Evolutionary conservation across 2,113 vertebrate genomes (phyloP).

Genomic region (Ictalurus punctatus): DNA sequence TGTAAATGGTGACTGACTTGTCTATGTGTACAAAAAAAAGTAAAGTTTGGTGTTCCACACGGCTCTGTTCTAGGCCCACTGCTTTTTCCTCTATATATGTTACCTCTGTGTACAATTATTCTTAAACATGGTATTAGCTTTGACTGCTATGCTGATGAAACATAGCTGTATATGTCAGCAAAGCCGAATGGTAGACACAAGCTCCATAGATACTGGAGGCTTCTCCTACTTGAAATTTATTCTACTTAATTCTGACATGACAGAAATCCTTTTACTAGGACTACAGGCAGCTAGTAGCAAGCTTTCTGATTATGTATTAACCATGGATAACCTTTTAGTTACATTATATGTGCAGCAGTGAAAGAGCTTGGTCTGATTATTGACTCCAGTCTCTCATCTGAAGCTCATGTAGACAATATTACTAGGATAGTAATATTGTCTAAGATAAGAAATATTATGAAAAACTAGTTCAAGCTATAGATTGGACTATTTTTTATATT

Average conservation of each 20-base stretch:
- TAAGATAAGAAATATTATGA: background rate
- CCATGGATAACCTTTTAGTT: background rate
- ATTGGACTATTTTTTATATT: background rate
- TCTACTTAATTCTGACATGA: background rate
- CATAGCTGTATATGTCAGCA: background rate
- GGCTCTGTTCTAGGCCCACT: background rate
- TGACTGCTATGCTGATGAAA: background rate
- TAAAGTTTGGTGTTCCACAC: background rate
- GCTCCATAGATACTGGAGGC: background rate
- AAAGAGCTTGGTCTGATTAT: background rate
- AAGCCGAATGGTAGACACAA: no score
- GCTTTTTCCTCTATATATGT: background rate
- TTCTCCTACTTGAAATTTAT: background rate
- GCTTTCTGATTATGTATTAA: background rate
- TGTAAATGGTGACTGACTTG: background rate
- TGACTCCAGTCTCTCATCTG: background rate
- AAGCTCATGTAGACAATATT: background rate
- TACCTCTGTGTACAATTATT: background rate
- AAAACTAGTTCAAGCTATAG: background rate
- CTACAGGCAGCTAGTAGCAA: background rate
- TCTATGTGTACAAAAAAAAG: background rate
- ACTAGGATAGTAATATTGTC: no score
- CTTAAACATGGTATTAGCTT: background rate
- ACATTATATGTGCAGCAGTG: background rate
- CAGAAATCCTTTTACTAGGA: background rate